These are phyloP conservation scores for Spodoptera exigua DNA, from an alignment of 2,888 invertebrate genomes.

Conservation along the genomic window DNA sequence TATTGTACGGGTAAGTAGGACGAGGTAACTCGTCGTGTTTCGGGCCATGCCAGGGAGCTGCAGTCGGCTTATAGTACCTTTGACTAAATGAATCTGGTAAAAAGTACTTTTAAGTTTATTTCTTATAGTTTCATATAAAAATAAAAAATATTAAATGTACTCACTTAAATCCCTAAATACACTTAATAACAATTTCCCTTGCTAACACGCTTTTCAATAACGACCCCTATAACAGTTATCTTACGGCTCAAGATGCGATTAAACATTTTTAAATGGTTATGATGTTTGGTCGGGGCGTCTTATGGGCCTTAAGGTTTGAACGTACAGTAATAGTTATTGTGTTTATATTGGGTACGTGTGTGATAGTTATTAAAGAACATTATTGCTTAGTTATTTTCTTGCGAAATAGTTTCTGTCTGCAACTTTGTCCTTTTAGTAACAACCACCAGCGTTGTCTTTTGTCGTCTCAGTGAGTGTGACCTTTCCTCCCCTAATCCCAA, in stretches of 20 bases:
- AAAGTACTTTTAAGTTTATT: no score
- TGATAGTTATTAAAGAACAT: slow-evolving; percentile 13
- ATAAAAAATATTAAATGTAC: slow-evolving; percentile 8
- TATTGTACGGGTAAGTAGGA: no score
- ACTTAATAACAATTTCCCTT: slow-evolving; percentile 29
- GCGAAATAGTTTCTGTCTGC: no score
- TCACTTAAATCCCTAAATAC: slow-evolving; percentile 26
- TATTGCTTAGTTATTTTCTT: slow-evolving; percentile 3
- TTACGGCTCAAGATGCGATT: slow-evolving; percentile 33
- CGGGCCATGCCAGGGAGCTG: no score
- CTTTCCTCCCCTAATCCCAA: no score
- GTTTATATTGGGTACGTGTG: slow-evolving; percentile 34
- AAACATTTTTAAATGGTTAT: slow-evolving; percentile 34
- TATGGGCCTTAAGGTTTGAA: slow-evolving; percentile 4
- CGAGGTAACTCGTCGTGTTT: no score
- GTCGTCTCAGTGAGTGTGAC: no score
- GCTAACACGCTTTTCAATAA: slow-evolving; percentile 43
- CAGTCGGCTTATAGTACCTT: no score
- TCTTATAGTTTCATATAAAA: background rate
- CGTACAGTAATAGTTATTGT: slow-evolving; percentile 18
- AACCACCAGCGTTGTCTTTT: no score
- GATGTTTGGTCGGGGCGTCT: slow-evolving; percentile 28
- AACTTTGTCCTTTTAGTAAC: no score
- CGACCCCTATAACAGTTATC: slow-evolving; percentile 39
- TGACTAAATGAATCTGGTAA: no score